Percentiles rank a stretch among this genome's conserved stretches.
These are phyloP conservation scores for Cyprinodon variegatus DNA, from an alignment of 2,113 vertebrate species.

Conservation along the genomic window DNA sequence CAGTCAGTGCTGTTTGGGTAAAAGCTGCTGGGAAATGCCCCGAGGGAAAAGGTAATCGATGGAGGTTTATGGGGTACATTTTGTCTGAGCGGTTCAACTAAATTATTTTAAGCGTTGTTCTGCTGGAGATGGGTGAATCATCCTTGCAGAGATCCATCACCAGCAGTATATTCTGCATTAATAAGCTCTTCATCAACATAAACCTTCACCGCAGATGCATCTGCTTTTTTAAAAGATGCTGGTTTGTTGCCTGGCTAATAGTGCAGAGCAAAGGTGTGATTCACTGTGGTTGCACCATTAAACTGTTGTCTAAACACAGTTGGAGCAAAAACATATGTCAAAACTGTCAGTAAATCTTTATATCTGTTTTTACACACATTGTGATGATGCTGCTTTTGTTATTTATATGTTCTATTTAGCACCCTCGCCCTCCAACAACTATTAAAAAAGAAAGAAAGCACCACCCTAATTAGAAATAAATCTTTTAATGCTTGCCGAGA, in stretches of 20 bases:
- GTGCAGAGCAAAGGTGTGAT: slow-evolving; percentile 53
- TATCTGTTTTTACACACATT: background rate
- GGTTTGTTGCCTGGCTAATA: slow-evolving; percentile 37
- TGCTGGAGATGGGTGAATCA: slow-evolving; percentile 75
- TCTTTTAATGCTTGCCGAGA: slow-evolving; percentile 49
- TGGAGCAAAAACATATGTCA: slow-evolving; percentile 31
- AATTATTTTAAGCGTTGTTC: slow-evolving; percentile 65
- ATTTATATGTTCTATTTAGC: background rate
- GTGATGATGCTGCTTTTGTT: background rate
- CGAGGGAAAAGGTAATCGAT: slow-evolving; percentile 6
- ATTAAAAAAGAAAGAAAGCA: slow-evolving; percentile 28
- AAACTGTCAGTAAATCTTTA: slow-evolving; percentile 9
- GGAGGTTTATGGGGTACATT: slow-evolving; percentile 35
- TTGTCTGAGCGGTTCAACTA: slow-evolving; percentile 49
- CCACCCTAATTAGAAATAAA: slow-evolving; percentile 38
- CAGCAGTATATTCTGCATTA: slow-evolving; percentile 57
- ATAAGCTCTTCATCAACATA: slow-evolving; percentile 72
- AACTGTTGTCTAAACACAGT: slow-evolving; percentile 32
- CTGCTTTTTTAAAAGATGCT: slow-evolving; percentile 57
- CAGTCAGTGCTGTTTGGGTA: slow-evolving; percentile 24
- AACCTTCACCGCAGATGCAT: slow-evolving; percentile 54
- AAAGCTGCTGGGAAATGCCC: slow-evolving; percentile 9
- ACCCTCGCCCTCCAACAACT: background rate
- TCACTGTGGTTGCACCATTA: slow-evolving; percentile 31
- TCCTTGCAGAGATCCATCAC: slow-evolving; percentile 55